Conservation (phyloP, 2,113 vertebrate genomes). For the Grallaria varia region DNA sequence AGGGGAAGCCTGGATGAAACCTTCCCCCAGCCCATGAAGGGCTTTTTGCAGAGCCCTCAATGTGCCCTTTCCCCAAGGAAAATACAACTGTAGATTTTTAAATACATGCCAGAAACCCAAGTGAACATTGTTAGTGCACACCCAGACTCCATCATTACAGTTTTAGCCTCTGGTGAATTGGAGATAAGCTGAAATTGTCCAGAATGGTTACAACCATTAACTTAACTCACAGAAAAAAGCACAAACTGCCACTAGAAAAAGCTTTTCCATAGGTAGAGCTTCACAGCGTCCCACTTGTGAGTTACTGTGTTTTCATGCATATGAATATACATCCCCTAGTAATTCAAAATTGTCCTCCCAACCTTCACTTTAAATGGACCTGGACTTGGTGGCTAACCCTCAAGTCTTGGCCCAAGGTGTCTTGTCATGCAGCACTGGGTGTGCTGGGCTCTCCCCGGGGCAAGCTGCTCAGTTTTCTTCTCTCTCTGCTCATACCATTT, state of each 20-base stretch:
- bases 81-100: neutral
- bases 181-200: neutral
- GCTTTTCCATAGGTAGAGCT: neutral
- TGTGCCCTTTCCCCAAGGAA: neutral
- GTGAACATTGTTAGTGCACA: neutral
- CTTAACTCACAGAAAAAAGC: neutral
- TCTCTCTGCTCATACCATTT: neutral
- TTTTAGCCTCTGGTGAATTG: neutral
- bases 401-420: neutral
- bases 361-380: neutral
- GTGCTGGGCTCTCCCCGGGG: accelerated
- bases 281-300: too few species aligned
- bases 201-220: neutral
- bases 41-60: neutral
- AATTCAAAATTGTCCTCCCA: neutral
- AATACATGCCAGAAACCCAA: neutral
- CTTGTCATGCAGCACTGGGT: accelerated
- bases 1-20: neutral
- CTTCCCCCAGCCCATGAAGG: neutral
- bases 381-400: neutral
- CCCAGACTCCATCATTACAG: neutral
- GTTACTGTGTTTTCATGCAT: too few species aligned
- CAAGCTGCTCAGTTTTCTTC: neutral
- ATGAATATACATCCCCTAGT: accelerated
- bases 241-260: neutral